Evolutionary conservation across 2,113 vertebrate species (phyloP).

Genomic region (Abramis brama): DNA sequence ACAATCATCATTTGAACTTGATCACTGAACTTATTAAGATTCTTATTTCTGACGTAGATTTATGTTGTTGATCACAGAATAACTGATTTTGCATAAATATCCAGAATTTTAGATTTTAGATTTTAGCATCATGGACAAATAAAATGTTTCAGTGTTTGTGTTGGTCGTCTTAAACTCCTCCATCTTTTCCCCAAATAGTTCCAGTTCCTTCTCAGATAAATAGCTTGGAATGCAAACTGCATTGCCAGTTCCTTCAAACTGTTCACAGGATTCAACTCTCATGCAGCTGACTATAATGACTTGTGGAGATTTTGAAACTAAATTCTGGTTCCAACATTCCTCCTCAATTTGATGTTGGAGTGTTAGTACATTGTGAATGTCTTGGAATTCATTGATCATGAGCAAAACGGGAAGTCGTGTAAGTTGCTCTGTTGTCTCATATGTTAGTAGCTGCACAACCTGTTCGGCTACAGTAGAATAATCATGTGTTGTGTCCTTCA

Average conservation of each 20-base stretch:
- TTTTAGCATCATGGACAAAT: slow-evolving; percentile 72
- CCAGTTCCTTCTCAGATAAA: slow-evolving; percentile 76
- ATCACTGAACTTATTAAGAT: no score
- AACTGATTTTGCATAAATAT: no score
- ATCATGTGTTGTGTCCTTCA: slow-evolving; percentile 72
- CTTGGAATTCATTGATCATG: slow-evolving; percentile 84
- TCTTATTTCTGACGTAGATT: no score
- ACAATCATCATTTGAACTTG: no score
- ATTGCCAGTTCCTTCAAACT: slow-evolving; percentile 18
- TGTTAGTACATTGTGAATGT: slow-evolving; percentile 71
- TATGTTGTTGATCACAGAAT: no score
- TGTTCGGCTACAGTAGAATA: slow-evolving; percentile 74
- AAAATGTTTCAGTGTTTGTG: slow-evolving; percentile 79
- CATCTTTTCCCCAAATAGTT: slow-evolving; percentile 78
- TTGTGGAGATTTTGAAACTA: slow-evolving; percentile 70
- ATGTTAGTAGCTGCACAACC: slow-evolving; percentile 73
- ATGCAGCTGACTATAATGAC: slow-evolving; percentile 86
- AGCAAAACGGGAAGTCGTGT: slow-evolving; percentile 78
- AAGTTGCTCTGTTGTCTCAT: slow-evolving; percentile 57
- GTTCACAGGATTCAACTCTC: slow-evolving; percentile 70
- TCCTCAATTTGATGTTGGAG: slow-evolving; percentile 76
- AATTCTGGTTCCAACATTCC: slow-evolving; percentile 63
- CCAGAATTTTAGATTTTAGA: no score
- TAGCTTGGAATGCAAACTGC: slow-evolving; percentile 66
- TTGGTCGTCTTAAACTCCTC: slow-evolving; percentile 76